Percentiles rank a stretch among this genome's conserved stretches.
These are phyloP conservation scores for Athetis lepigone DNA, from an alignment of 2,888 invertebrate species.

Conservation along the genomic window DNA sequence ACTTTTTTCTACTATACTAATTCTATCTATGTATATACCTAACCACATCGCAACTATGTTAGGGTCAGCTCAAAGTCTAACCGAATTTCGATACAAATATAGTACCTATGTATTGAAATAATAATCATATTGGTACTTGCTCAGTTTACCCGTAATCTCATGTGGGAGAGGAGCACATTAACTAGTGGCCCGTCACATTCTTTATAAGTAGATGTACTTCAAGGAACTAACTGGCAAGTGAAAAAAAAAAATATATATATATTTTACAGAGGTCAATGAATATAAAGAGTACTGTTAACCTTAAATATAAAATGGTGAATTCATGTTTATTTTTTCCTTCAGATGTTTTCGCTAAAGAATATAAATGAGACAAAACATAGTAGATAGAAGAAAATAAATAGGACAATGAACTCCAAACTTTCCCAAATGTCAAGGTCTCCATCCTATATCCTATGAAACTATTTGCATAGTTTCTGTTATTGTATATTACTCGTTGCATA, in stretches of 20 bases:
- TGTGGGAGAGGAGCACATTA: too few species aligned
- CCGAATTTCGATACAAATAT: too few species aligned
- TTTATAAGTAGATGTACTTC: too few species aligned
- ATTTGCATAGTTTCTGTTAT: slow-evolving; percentile 7
- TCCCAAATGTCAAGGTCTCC: slow-evolving; percentile 11
- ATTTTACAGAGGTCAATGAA: background rate
- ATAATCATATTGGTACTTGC: too few species aligned
- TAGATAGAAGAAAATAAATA: background rate
- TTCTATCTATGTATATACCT: too few species aligned
- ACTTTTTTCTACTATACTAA: slow-evolving; percentile 5
- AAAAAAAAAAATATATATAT: background rate
- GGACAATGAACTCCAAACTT: slow-evolving; percentile 12
- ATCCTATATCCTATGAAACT: background rate
- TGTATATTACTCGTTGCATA: slow-evolving; percentile 1
- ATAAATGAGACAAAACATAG: slow-evolving; percentile 14
- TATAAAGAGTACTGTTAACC: slow-evolving; percentile 23
- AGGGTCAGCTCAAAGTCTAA: too few species aligned
- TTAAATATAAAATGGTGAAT: slow-evolving; percentile 10
- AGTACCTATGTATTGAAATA: too few species aligned
- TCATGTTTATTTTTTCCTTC: slow-evolving; percentile 25
- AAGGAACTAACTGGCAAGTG: background rate
- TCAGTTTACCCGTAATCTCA: too few species aligned
- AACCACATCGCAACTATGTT: too few species aligned
- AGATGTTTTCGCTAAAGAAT: slow-evolving; percentile 18
- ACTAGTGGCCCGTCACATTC: too few species aligned